These are phyloP conservation scores for Marcusenius ussheri DNA, from an alignment of 2,113 vertebrate genomes.

Conservation along the genomic window DNA sequence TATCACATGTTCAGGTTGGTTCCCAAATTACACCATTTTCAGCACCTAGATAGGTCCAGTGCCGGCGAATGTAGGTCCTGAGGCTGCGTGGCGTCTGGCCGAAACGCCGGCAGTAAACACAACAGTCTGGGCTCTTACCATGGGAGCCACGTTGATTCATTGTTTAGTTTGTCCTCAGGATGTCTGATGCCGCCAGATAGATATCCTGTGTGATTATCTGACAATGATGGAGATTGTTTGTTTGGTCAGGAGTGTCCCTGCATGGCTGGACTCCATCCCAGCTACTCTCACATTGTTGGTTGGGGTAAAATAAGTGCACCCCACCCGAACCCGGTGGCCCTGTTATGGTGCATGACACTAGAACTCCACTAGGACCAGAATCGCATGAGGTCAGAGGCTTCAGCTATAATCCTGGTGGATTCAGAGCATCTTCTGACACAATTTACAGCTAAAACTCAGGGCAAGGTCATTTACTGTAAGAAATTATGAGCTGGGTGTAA, in stretches of 20 bases:
- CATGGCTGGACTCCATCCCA: background rate
- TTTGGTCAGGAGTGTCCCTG: background rate
- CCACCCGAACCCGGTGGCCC: background rate
- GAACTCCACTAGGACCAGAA: background rate
- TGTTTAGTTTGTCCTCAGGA: background rate
- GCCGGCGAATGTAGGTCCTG: background rate
- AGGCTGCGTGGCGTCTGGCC: background rate
- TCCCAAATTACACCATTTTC: constrained; percentile 41
- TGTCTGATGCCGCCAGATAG: background rate
- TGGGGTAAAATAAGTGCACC: background rate
- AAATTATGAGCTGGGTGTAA: background rate
- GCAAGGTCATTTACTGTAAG: background rate
- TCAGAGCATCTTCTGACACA: background rate
- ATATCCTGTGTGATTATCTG: background rate
- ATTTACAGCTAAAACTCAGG: background rate
- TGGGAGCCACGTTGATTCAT: background rate
- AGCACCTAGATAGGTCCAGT: constrained; percentile 32
- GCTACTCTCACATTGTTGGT: background rate
- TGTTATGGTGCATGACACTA: background rate
- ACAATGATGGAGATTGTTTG: background rate
- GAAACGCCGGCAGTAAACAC: too few relatives aligned
- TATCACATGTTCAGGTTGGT: constrained; percentile 32
- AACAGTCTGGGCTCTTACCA: background rate
- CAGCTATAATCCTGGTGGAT: background rate
- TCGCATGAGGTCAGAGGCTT: background rate